These are phyloP conservation scores for Ceryle rudis DNA, from an alignment of 2,797 vertebrate species.

Conservation along the genomic window DNA sequence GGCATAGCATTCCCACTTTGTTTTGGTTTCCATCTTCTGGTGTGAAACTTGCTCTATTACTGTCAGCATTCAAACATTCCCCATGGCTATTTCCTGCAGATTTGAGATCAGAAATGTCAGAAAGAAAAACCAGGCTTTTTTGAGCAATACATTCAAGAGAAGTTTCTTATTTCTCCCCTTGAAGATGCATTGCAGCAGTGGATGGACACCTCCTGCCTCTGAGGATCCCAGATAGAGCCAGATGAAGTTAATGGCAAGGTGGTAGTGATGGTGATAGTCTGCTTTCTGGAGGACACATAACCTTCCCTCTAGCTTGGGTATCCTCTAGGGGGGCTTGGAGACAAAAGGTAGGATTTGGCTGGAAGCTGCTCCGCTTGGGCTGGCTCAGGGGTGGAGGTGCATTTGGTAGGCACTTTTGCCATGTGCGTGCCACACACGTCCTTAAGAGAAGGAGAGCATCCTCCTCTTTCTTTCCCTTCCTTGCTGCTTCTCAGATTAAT, in stretches of 20 bases:
- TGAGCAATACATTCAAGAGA: background rate
- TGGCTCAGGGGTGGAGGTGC: accelerated
- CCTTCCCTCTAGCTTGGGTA: background rate
- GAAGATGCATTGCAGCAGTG: background rate
- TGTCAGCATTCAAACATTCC: background rate
- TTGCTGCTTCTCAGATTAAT: background rate
- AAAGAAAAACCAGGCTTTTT: background rate
- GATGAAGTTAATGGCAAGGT: accelerated
- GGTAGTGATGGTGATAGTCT: background rate
- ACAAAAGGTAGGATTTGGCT: background rate
- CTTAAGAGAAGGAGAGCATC: background rate
- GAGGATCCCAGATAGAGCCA: background rate
- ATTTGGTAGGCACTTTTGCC: accelerated
- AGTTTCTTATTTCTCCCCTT: background rate
- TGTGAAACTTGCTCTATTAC: background rate
- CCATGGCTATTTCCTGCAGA: background rate
- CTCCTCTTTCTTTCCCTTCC: background rate
- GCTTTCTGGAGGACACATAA: background rate
- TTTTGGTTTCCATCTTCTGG: background rate
- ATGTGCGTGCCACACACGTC: accelerated
- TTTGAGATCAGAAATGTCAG: background rate
- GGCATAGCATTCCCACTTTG: background rate
- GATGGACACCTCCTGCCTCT: background rate
- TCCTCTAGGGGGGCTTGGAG: background rate
- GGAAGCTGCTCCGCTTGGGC: background rate